phyloP scores from a whole-genome alignment of 1,140 invertebrate genomes.

The Danaus plexippus region DNA sequence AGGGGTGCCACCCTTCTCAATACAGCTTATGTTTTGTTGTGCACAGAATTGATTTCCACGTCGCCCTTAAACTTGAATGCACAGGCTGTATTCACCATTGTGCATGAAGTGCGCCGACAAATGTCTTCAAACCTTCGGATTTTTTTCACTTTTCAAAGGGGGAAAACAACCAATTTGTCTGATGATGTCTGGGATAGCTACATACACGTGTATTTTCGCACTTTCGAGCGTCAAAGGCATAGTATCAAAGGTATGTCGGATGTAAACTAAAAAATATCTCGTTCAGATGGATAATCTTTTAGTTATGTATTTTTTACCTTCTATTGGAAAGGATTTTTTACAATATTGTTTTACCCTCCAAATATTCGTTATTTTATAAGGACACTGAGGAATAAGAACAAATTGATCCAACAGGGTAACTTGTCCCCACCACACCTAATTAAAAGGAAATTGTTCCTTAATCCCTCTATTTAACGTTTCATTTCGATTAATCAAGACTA shows the following conservation, averaged over 20 bases:
- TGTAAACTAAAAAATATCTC: neutral
- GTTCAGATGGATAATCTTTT: too few relatives aligned
- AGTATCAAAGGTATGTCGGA: too few relatives aligned
- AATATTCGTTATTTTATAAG: conserved; percentile 9
- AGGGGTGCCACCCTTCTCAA: conserved; percentile 36
- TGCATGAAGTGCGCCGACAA: conserved; percentile 30
- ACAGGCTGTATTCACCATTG: conserved; percentile 36
- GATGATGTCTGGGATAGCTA: conserved; percentile 17
- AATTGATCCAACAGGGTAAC: conserved; percentile 14
- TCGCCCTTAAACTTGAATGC: conserved; percentile 33
- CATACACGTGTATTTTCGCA: conserved; percentile 7
- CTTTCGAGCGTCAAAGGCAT: neutral
- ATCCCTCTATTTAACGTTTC: conserved; percentile 41
- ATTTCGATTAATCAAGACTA: conserved; percentile 34
- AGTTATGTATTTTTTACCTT: too few relatives aligned
- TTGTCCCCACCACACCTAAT: conserved; percentile 28
- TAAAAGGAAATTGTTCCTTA: conserved; percentile 46
- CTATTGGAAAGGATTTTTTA: too few relatives aligned
- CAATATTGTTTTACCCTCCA: too few relatives aligned
- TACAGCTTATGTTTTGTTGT: conserved; percentile 30
- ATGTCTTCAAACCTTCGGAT: conserved; percentile 25
- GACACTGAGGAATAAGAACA: conserved; percentile 10
- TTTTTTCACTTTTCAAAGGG: conserved; percentile 12
- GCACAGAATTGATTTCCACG: conserved; percentile 48
- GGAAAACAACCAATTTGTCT: conserved; percentile 22